Base-by-base conservation (phyloP, 2,113 vertebrate species). In the Bothrops jararaca region DNA sequence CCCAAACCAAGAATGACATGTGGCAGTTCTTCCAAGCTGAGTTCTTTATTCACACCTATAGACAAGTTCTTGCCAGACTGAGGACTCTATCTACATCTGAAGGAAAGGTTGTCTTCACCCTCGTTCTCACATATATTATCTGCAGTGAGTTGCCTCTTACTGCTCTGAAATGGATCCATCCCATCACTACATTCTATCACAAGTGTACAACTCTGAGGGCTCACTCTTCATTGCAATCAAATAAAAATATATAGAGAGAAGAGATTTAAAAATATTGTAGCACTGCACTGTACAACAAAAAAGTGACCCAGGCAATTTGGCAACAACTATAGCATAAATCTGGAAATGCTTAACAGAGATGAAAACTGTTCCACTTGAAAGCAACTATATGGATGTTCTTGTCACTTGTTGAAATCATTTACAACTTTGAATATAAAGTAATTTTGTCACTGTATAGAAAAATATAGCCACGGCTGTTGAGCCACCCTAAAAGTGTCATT, bases 221-320 rank as follows among this genome's bases (percentile, higher is more conserved):
- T 97, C 96, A 96, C 94, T 97, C 96, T 97, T 98, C 97, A 98
- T 96, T 98, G 97, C 96, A 97, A 96, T 89, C 92, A 94, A 97
- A 96, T 93, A 97, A 98, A 97, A 96, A 96, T 97, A 96, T 98
- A 98, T 98, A 98, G 97, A 98, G 97, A 94, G 90, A 96, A 85
- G 95, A 95, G 95, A 95, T 96, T 95, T 96, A 98, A 97, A 95
- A 97, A 95, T 96, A 95, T 39, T 74, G 69, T 52, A 94, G 96
- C 97, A 98, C 97, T 92, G 91, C 92, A 93, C 80, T 97, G 97
- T 97, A 97, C 96, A 96, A 95, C 94, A 95, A 95, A 97, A 96
- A 93, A 92, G 93, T 95, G 95, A 93, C 91, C 92, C 94, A 96
- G 97, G 97, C 96, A 96, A 95, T 95, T 88, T 95, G 97, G 97